These are phyloP conservation scores for Gambusia yucatana DNA, from an alignment of 2,797 vertebrate genomes.

Conservation along the genomic window DNA sequence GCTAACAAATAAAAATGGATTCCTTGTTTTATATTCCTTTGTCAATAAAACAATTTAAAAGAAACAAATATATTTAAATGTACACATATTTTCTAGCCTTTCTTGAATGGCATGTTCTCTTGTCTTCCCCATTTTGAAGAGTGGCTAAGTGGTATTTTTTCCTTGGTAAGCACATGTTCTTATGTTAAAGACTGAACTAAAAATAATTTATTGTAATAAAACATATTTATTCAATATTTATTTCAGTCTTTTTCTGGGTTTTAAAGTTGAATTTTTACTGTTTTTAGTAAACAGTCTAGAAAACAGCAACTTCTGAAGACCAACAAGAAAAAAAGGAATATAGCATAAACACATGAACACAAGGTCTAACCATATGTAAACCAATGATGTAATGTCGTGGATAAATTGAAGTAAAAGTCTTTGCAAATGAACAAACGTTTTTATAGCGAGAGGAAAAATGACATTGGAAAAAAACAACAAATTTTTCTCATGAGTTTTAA, in stretches of 20 bases:
- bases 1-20: not conserved
- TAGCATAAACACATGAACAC: not conserved
- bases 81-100: not conserved
- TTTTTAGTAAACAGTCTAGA: not conserved
- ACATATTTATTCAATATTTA: not conserved
- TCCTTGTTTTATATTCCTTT: not conserved
- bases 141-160: not conserved
- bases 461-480: not conserved
- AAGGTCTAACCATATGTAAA: not conserved
- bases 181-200: not conserved
- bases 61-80: not conserved
- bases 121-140: not conserved
- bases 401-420: not conserved
- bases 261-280: not conserved
- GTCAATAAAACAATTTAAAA: not conserved
- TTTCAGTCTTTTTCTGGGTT: not conserved
- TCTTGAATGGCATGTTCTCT: too few species aligned
- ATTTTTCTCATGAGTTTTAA: not conserved
- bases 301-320: not conserved
- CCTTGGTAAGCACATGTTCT: not conserved
- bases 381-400: not conserved
- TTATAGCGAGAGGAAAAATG: not conserved
- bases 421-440: not conserved
- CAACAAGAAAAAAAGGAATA: not conserved
- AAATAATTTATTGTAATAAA: not conserved